phyloP scores from a whole-genome alignment of 2,113 vertebrate species.

The Riparia riparia region DNA sequence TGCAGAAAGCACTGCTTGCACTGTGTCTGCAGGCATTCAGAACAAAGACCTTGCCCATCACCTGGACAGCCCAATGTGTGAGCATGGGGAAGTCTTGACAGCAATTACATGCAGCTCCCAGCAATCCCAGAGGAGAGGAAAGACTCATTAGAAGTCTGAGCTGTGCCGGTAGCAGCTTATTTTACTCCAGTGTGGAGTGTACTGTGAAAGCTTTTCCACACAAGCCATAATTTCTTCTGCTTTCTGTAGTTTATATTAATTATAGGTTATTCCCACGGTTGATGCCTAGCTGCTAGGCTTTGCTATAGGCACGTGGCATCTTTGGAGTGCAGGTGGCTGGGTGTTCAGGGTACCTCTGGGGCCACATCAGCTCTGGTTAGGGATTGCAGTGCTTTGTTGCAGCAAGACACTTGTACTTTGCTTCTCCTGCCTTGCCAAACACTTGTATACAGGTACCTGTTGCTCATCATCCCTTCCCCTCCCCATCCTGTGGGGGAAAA shows the following conservation, averaged over 20 bases:
- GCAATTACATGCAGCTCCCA: neutral
- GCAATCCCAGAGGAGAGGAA: neutral
- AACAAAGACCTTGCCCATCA: neutral
- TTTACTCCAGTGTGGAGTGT: neutral
- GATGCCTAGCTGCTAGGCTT: neutral
- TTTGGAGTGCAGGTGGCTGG: neutral
- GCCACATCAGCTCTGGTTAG: neutral
- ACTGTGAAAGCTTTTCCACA: neutral
- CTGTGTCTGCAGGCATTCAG: fast-evolving
- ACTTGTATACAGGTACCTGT: neutral
- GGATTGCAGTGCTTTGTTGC: neutral
- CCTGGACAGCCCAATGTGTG: neutral
- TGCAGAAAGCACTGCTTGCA: neutral
- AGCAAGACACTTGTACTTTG: neutral
- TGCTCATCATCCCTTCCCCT: neutral
- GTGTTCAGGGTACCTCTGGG: neutral
- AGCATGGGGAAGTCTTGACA: neutral
- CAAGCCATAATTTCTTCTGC: neutral
- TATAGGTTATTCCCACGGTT: neutral
- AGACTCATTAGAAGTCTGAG: neutral
- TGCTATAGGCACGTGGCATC: neutral
- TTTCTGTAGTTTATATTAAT: neutral
- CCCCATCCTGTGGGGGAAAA: neutral
- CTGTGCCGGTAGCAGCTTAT: neutral
- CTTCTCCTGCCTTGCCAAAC: neutral